Conservation (phyloP, 2,888 invertebrate species). For the Brenthis hecate region DNA sequence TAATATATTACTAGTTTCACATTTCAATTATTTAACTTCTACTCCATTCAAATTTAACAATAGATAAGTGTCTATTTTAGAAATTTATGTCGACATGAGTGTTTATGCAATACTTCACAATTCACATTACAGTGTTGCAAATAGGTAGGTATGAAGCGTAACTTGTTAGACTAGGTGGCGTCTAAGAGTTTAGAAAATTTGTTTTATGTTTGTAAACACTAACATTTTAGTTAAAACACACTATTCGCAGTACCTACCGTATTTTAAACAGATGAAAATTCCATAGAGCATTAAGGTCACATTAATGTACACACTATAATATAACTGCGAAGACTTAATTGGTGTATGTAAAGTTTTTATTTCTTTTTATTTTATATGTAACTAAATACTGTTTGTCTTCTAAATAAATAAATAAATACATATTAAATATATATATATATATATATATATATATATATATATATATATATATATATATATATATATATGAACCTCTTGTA, state of each 20-base stretch:
- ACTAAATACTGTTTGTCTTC: too few species aligned
- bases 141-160: not conserved
- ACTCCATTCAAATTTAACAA: slow-evolving; percentile 1
- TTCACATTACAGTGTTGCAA: slow-evolving; percentile 7
- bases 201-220: slow-evolving; percentile 1
- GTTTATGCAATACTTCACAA: slow-evolving; percentile 4
- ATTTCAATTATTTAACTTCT: too few species aligned
- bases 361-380: too few species aligned
- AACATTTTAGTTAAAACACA: not conserved
- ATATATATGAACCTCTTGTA: not conserved
- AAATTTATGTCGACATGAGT: slow-evolving; percentile 6
- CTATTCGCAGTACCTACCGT: not conserved
- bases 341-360: too few species aligned
- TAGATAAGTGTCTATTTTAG: not conserved
- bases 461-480: too few species aligned
- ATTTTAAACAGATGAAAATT: not conserved
- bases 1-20: too few species aligned
- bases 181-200: slow-evolving; percentile 15
- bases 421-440: not conserved
- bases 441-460: too few species aligned
- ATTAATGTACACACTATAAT: not conserved
- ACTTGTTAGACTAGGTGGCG: slow-evolving; percentile 13
- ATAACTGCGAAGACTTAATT: too few species aligned
- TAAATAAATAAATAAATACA: not conserved
- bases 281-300: slow-evolving; percentile 2